Percentiles rank a stretch among this genome's conserved stretches.
Evolutionary conservation across 1,140 invertebrate genomes (phyloP).

Genomic region (Acromyrmex charruanus): DNA sequence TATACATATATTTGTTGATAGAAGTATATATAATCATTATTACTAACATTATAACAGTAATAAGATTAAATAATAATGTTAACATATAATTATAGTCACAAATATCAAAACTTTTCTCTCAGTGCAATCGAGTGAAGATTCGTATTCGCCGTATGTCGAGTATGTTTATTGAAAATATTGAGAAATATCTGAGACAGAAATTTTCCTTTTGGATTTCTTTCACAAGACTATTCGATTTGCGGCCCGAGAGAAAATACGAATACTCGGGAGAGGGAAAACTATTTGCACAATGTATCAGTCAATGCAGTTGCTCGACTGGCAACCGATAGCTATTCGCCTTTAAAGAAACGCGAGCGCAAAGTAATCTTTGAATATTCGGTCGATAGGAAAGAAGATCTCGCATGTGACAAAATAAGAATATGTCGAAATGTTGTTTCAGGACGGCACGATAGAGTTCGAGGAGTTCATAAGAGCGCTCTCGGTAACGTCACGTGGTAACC

Average conservation of each 20-base stretch:
- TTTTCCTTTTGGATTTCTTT: conserved; percentile 21
- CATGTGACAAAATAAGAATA: conserved; percentile 46
- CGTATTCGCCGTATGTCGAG: background rate
- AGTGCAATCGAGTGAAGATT: background rate
- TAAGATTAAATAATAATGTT: too few species aligned
- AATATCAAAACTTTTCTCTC: too few species aligned
- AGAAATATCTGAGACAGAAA: conserved; percentile 20
- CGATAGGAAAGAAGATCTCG: conserved; percentile 8
- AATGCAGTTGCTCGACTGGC: background rate
- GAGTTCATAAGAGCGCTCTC: conserved; percentile 98
- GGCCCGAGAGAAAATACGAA: conserved; percentile 16
- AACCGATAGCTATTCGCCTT: conserved; percentile 22
- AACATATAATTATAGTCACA: too few species aligned
- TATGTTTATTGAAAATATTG: conserved; percentile 30
- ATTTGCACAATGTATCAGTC: conserved; percentile 17
- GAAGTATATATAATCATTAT: too few species aligned
- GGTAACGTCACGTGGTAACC: conserved; percentile 97
- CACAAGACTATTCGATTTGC: background rate
- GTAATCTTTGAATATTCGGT: conserved; percentile 23
- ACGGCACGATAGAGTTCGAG: conserved; percentile 99
- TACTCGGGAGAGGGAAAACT: conserved; percentile 4
- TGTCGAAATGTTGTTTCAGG: conserved; percentile 88
- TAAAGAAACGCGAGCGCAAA: conserved; percentile 32
- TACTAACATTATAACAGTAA: too few species aligned
- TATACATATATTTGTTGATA: too few species aligned